These are phyloP conservation scores for Pseudonaja textilis DNA, from an alignment of 2,113 vertebrate species.

Conservation along the genomic window DNA sequence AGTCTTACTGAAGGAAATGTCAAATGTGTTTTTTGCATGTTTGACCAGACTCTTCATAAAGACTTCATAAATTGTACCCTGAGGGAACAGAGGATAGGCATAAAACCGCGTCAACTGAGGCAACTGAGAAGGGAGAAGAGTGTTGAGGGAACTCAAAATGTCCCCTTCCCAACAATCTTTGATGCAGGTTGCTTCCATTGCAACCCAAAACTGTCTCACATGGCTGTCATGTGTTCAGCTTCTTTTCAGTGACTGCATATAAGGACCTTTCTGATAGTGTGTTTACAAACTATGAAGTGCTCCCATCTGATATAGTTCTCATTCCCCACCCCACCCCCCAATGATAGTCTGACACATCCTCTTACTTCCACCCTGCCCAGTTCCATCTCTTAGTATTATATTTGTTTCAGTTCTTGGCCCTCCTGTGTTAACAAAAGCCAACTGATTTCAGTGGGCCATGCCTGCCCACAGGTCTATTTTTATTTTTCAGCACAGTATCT, in stretches of 20 bases:
- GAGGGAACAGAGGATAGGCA: not conserved
- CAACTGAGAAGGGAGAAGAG: not conserved
- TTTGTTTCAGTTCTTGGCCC: not conserved
- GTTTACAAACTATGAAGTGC: not conserved
- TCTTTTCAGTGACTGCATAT: not conserved
- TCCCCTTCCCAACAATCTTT: not conserved
- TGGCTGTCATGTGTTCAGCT: not conserved
- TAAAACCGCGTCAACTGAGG: not conserved
- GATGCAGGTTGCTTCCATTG: not conserved
- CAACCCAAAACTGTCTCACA: not conserved
- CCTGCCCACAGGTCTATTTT: not conserved
- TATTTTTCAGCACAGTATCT: not conserved
- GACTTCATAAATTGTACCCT: not conserved
- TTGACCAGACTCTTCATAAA: not conserved
- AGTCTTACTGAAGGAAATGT: not conserved
- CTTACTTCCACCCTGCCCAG: not conserved
- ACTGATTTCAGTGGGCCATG: not conserved
- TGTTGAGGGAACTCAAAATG: not conserved
- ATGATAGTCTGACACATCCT: not conserved
- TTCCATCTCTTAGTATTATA: not conserved
- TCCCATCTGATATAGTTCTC: not conserved
- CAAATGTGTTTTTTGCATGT: not conserved
- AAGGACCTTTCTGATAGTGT: not conserved
- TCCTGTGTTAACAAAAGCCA: not conserved
- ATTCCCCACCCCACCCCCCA: not conserved